These are phyloP conservation scores for Archilochus colubris DNA, from an alignment of 2,113 vertebrate species.

Conservation along the genomic window DNA sequence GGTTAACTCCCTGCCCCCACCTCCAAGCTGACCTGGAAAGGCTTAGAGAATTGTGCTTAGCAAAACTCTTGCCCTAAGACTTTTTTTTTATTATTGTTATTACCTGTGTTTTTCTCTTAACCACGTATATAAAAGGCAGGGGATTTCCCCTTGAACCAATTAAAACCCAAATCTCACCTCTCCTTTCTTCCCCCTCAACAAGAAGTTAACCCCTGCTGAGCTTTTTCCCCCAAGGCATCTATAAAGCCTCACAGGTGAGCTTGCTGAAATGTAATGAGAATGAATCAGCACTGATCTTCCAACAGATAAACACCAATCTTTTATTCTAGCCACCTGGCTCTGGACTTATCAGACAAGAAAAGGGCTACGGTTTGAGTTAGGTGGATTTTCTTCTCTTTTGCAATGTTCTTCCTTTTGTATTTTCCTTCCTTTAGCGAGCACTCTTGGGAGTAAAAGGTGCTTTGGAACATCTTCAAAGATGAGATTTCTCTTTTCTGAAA, in stretches of 20 bases:
- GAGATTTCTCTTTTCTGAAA: background rate
- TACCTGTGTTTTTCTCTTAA: conserved; percentile 51
- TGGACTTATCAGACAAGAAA: conserved; percentile 49
- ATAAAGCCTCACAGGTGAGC: conserved; percentile 81
- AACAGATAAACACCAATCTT: conserved; percentile 78
- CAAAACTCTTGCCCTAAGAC: conserved; percentile 9
- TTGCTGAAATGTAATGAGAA: conserved; percentile 74
- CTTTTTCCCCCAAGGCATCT: conserved; percentile 75
- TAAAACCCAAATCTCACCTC: conserved; percentile 71
- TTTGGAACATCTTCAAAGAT: background rate
- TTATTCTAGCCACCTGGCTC: conserved; percentile 74
- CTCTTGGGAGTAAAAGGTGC: background rate
- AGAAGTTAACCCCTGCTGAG: conserved; percentile 78
- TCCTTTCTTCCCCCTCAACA: conserved; percentile 67
- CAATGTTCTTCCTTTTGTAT: conserved; percentile 38
- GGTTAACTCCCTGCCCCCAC: conserved; percentile 11
- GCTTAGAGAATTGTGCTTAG: conserved; percentile 4
- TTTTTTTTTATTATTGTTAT: conserved; percentile 50
- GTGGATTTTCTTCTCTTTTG: conserved; percentile 33
- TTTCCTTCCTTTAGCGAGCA: background rate
- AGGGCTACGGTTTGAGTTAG: conserved; percentile 20
- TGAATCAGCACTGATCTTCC: conserved; percentile 78
- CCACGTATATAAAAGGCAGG: conserved; percentile 64
- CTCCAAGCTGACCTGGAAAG: conserved; percentile 50
- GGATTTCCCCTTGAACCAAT: conserved; percentile 77